A percentile compares a stretch with the other conserved stretches of the same genome.
These are phyloP conservation scores for Nephrocerus scutellatus DNA, from an alignment of 2,888 invertebrate species.

Conservation along the genomic window DNA sequence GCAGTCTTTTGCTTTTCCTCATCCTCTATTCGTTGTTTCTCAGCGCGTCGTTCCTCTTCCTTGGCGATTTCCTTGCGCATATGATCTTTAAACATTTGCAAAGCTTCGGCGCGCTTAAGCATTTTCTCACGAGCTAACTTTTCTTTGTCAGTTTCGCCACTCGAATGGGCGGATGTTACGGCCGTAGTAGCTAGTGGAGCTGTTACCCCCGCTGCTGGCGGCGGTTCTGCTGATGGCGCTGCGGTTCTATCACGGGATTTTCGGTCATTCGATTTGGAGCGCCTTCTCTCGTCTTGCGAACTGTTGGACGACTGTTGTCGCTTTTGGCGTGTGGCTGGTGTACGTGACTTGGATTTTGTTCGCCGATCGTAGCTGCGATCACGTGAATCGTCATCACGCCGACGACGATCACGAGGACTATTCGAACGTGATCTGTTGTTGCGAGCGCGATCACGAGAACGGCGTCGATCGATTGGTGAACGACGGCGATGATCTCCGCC, in stretches of 20 bases:
- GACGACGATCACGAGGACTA: constrained; percentile 17
- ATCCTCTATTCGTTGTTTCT: constrained; percentile 44
- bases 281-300: constrained; percentile 11
- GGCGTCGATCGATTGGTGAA: constrained; percentile 31
- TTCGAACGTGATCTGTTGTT: constrained; percentile 12
- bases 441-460: constrained; percentile 23
- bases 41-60: constrained; percentile 53
- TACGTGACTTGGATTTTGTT: constrained; percentile 22
- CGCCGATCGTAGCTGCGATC: constrained; percentile 25
- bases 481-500: too few species aligned
- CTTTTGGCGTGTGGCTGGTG: constrained; percentile 19
- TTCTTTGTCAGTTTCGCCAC: constrained; percentile 32
- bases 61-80: constrained; percentile 55
- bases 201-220: constrained; percentile 18
- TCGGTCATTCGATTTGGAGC: constrained; percentile 19
- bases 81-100: constrained; percentile 53
- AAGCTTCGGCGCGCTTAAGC: constrained; percentile 49
- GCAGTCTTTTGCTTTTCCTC: constrained; percentile 41
- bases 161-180: constrained; percentile 8
- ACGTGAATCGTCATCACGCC: constrained; percentile 23
- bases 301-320: constrained; percentile 23
- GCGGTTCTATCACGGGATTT: constrained; percentile 19
- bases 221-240: constrained; percentile 11
- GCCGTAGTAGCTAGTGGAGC: constrained; percentile 15
- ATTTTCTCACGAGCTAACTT: constrained; percentile 44